Percentiles rank a stretch among this genome's conserved stretches.
Evolutionary conservation across 2,888 invertebrate species (phyloP).

Genomic region (Phaedon cochleariae): DNA sequence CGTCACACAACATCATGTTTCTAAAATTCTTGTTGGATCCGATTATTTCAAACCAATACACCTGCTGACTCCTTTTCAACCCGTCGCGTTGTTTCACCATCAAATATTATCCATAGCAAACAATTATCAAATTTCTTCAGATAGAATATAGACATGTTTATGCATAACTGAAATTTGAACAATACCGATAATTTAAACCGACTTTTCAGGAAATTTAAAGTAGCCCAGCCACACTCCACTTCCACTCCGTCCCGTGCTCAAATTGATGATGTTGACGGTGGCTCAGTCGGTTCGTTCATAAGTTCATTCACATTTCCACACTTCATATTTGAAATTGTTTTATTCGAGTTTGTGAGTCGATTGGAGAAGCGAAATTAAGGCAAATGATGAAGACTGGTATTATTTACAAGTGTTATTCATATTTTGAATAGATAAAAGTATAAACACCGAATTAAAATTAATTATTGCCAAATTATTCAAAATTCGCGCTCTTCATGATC

Average conservation of each 20-base stretch:
- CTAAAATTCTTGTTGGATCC: slow-evolving; percentile 36
- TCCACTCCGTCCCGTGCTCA: slow-evolving; percentile 53
- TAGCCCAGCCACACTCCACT: slow-evolving; percentile 39
- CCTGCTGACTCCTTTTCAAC: slow-evolving; percentile 58
- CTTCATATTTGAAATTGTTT: not conserved
- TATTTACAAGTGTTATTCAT: not conserved
- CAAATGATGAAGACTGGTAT: not conserved
- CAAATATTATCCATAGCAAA: slow-evolving; percentile 47
- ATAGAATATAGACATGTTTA: slow-evolving; percentile 36
- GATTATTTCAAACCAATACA: slow-evolving; percentile 58
- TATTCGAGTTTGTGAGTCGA: not conserved
- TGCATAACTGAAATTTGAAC: slow-evolving; percentile 32
- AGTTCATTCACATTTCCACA: slow-evolving; percentile 54
- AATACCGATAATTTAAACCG: slow-evolving; percentile 47
- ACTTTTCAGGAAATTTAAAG: slow-evolving; percentile 43
- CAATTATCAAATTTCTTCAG: slow-evolving; percentile 42
- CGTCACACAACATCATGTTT: slow-evolving; percentile 62
- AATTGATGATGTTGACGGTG: slow-evolving; percentile 60
- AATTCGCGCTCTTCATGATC: not conserved
- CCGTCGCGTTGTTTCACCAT: slow-evolving; percentile 52
- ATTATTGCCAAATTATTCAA: not conserved
- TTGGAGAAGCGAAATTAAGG: not conserved
- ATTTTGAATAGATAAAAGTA: not conserved
- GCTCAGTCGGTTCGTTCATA: slow-evolving; percentile 55
- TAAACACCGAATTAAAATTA: not conserved